Base-by-base conservation (phyloP, 2,113 vertebrate species). In the Astur gentilis region DNA sequence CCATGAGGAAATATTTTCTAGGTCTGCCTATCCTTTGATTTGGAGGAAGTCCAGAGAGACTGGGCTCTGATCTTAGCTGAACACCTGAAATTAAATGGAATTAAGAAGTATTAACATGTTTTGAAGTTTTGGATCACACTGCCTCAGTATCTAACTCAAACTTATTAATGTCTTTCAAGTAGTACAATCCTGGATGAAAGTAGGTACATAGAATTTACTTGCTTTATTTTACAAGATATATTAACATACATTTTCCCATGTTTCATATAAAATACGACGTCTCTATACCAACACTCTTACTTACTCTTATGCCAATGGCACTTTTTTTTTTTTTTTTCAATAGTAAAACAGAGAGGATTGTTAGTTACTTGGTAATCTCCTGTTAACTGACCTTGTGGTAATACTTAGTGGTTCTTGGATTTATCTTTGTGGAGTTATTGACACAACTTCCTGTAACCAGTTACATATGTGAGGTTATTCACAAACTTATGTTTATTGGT, bases 351-450 rank as follows among this genome's bases (percentile, higher is more conserved):
- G 5, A 76, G 20, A 57, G n/a, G 1, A 36, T 86, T 88, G 36
- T 69, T 38, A 34, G 9, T 64, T 91, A 47, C 34, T 90, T 58
- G 87, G 22, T 93, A 50, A 89, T 88, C 9, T 96, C 54, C 50
- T 96, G 29, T 90, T 31, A 44, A 86, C 16, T 83, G 49, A 92
- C 80, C 11, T 84, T 84, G 76, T 25, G 22, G 69, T 90, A 96
- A 91, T 91, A 83, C 87, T 91, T 97, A 92, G 11, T 36, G 64
- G 94, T 93, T 81, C 93, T 94, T 40, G 4, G 44, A 42, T 95
- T 71, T 94, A 44, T 91, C 36, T 79, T 81, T 71, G 57, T 90
- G 77, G 31, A 78, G 40, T 83, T 89, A 66, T 58, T 72, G 52
- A 75, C 64, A 83, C 13, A 64, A 65, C 12, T 97, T 83, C 40